Base-by-base conservation (phyloP, 35 echinoderm and acorn worm genomes). In the Diadema setosum region DNA sequence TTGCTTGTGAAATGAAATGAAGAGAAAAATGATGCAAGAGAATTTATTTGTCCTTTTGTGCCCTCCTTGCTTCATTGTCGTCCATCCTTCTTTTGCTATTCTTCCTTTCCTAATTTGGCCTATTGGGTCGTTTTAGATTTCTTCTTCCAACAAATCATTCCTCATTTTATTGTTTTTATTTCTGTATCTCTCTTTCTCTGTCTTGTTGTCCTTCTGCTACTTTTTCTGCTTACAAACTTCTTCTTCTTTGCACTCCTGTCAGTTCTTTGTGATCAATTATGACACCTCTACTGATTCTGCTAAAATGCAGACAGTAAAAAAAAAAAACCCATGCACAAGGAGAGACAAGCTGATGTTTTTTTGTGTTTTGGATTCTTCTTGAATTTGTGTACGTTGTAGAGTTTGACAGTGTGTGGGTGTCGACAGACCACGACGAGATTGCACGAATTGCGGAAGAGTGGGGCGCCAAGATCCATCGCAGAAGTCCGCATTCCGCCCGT, bases 341-440 rank as follows among this genome's bases (percentile, higher is more conserved):
- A n/a, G n/a, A n/a, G n/a, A n/a, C n/a, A n/a, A n/a, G n/a, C n/a
- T n/a, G n/a, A n/a, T n/a, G n/a, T n/a, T n/a, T n/a, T n/a, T n/a
- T n/a, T n/a, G n/a, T n/a, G n/a, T n/a, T n/a, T n/a, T n/a, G n/a
- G n/a, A n/a, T n/a, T n/a, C n/a, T n/a, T n/a, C n/a, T n/a, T n/a
- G n/a, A n/a, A 40, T 45, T 75, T 49, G 20, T 63, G 42, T 45
- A 14, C 17, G 27, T 26, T 91, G 27, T 80, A 99, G 96, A 81
- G 41, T 99, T 99, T 80, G 96, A 99, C 75, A 94, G 92, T 73
- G 87, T 99, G 4, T 99, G 96, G 96, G 96, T 99, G 9, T 99
- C 96, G 8, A 99, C 96, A 37, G 96, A 99, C 40, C 96, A 99
- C 65, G 89, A 92, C 90, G 92, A 90, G 37, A 99, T 99, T 45